Evolutionary conservation across 2,113 vertebrate genomes (phyloP), one percentile per base, ranked within the genome.

Genomic region (Baryphthengus martii): DNA sequence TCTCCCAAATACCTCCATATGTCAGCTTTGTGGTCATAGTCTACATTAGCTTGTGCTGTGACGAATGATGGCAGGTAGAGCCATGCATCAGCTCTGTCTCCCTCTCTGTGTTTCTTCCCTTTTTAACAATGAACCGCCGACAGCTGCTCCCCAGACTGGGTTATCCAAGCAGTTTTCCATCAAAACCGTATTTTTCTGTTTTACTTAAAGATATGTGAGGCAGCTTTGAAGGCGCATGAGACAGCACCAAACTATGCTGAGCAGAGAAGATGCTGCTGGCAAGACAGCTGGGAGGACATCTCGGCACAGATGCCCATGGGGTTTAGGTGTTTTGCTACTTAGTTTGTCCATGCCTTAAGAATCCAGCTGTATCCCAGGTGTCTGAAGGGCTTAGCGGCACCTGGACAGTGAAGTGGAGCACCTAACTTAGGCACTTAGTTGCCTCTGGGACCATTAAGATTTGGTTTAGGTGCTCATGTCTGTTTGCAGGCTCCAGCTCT

Each of bases 291-390:
- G 16, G 13, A 78, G 44, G 31, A 42, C 47, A 55, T 6, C 29
- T 33, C 68, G 71, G 18, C 39, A 61, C 37, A 73, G 56, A 55
- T 11, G 29, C 39, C 6, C 0, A 0, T 5, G 20, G 40, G 2
- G 3, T 68, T 70, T 29, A 62, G 9, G 23, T 6, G 3, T 50
- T 85, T 68, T 76, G 23, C 25, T 49, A 9, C 53, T 76, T 42
- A 10, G 5, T 25, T 61, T 53, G 67, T 10, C 40, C 13, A 2
- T 25, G 37, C 9, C 44, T 79, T 40, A 73, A 65, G 77, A 42
- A 79, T n/a, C 21, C 45, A n/a, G n/a, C 18, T 55, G 35, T 40
- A 33, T 45, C 16, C 47, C 65, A 78, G 50, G 35, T 24, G 15
- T 37, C 63, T 66, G 90, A 85, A 80, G 33, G 23, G 17, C 1